Evolutionary conservation across 2,797 vertebrate genomes (phyloP), one percentile per base, ranked within the genome.

Genomic region (Aldrovandia affinis): DNA sequence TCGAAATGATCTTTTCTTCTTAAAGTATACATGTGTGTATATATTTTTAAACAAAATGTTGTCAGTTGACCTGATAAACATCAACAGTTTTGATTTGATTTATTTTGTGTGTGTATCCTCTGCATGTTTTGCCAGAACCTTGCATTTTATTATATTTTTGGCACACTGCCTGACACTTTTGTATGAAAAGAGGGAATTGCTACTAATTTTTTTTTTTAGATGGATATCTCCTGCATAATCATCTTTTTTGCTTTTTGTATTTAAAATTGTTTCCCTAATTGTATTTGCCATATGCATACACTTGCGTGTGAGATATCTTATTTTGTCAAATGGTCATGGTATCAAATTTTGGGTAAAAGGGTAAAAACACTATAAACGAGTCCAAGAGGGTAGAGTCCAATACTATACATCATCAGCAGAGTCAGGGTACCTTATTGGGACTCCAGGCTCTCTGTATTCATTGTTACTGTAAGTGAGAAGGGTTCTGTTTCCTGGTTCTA

Each of bases 81-180:
- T 54, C 47, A 44, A 36, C 63, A 52, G 6, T 65, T 50, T 82
- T 30, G 44, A 61, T 80, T 52, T 82, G 70, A 70, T 82, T 42
- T 33, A 68, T 75, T 83, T 83, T 83, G 50, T 83, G 39, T 77
- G 39, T 9, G 25, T 47, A 12, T 44, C 8, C 22, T 44, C 15
- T 77, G 22, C 25, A 14, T 47, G 42, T 88, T 75, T 39, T 30
- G 91, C 88, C 91, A 81, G 36, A 80, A 89, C 52, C 30, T 90
- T 65, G 80, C 42, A 82, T 93, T 93, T 91, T 90, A 59, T 91
- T 90, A 52, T 59, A 47, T 68, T 82, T 70, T 80, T 84, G 42
- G 44, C 15, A 70, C 63, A 70, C 63, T 84, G 83, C 83, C 83
- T 30, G 50, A 79, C 47, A 79, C 25, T 52, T 80, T 84, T 84